Percentiles rank a stretch among this genome's conserved stretches.
Conservation (phyloP, 2,113 vertebrate genomes). For the Eclectus roratus region DNA sequence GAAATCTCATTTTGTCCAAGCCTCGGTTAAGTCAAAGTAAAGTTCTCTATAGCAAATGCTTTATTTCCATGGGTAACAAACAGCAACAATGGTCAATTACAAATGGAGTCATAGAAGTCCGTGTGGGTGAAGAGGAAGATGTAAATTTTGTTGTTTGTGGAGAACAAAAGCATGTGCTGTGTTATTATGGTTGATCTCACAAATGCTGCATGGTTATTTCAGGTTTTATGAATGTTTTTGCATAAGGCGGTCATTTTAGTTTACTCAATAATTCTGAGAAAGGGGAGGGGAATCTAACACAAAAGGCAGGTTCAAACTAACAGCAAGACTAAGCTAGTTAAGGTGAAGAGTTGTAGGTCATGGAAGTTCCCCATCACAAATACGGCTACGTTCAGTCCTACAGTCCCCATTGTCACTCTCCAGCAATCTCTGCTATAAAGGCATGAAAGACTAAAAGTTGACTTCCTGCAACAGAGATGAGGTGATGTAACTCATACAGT, state of each 20-base stretch:
- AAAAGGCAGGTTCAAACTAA: neutral
- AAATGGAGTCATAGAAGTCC: neutral
- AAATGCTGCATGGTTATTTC: neutral
- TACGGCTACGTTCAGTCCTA: neutral
- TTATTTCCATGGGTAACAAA: neutral
- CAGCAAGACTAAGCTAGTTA: neutral
- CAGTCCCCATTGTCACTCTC: neutral
- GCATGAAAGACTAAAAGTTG: neutral
- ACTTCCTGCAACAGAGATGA: neutral
- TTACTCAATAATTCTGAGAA: neutral
- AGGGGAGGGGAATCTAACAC: neutral
- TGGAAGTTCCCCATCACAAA: neutral
- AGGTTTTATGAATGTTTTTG: neutral
- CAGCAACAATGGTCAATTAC: neutral
- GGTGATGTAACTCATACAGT: neutral
- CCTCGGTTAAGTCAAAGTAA: neutral
- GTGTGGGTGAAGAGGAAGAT: neutral
- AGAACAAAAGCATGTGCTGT: neutral
- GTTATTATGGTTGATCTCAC: neutral
- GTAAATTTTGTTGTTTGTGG: neutral
- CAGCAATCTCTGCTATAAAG: neutral
- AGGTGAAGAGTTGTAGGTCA: neutral
- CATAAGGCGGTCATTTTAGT: neutral
- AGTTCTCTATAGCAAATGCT: neutral
- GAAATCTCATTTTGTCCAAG: neutral